These are phyloP conservation scores for Neopipo cinnamomea DNA, from an alignment of 2,113 vertebrate species.

Conservation along the genomic window DNA sequence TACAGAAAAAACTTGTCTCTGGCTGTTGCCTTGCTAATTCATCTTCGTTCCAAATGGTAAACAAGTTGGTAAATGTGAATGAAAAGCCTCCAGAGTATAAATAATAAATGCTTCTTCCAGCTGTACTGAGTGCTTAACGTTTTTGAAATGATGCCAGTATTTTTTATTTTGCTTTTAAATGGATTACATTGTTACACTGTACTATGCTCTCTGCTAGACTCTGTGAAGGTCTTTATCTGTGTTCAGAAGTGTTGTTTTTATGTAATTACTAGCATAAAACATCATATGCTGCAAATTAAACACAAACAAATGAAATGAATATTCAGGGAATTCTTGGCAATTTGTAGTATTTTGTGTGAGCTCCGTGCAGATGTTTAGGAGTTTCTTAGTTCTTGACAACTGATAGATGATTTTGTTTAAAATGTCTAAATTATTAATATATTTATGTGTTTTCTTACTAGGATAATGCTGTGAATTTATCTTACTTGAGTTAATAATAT, in stretches of 20 bases:
- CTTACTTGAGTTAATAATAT: background rate
- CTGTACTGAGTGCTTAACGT: background rate
- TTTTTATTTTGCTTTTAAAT: background rate
- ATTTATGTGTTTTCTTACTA: background rate
- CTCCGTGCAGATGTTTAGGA: background rate
- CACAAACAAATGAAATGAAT: slow-evolving; percentile 3
- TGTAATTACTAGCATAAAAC: slow-evolving; percentile 8
- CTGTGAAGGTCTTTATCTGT: background rate
- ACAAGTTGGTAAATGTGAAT: slow-evolving; percentile 19
- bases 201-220: background rate
- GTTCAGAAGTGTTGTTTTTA: background rate
- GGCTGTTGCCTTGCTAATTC: slow-evolving; percentile 2
- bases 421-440: background rate
- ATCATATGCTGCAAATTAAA: slow-evolving; percentile 23
- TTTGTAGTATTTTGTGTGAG: slow-evolving; percentile 17
- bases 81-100: background rate
- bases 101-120: slow-evolving; percentile 44
- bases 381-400: background rate
- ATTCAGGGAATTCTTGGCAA: slow-evolving; percentile 10
- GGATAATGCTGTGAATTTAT: background rate
- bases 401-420: background rate
- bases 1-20: background rate
- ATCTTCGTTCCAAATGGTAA: slow-evolving; percentile 22
- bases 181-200: background rate
- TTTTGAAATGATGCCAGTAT: background rate